phyloP scores from a whole-genome alignment of 2,797 vertebrate species.

The Kryptolebias ocellatus region DNA sequence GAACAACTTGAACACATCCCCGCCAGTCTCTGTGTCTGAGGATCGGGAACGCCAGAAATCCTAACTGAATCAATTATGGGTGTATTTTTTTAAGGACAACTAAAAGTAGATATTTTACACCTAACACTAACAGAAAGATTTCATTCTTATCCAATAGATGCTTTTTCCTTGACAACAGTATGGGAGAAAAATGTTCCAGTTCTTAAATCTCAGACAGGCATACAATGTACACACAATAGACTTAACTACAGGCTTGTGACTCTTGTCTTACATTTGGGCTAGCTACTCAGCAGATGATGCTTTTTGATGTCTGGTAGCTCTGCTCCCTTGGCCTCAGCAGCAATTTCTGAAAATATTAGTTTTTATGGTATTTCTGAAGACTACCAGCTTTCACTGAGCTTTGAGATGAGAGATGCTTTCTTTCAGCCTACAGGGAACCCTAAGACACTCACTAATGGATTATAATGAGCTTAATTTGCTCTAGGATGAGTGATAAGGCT shows the following conservation, averaged over 20 bases:
- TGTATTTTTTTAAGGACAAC: constrained; percentile 61
- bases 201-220: neutral
- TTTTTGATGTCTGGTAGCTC: constrained; percentile 28
- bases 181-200: neutral
- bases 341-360: constrained; percentile 34
- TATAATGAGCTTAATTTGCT: constrained; percentile 76
- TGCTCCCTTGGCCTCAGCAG: constrained; percentile 24
- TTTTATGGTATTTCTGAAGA: constrained; percentile 50
- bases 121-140: constrained; percentile 22
- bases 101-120: constrained; percentile 48
- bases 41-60: constrained; percentile 57
- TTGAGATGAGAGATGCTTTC: constrained; percentile 62
- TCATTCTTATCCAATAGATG: constrained; percentile 1
- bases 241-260: constrained; percentile 16
- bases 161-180: neutral
- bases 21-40: constrained; percentile 54
- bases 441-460: constrained; percentile 69
- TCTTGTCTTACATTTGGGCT: constrained; percentile 11
- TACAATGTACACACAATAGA: neutral
- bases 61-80: constrained; percentile 72
- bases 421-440: constrained; percentile 56
- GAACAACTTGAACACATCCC: constrained; percentile 71
- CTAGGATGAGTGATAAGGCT: constrained; percentile 69
- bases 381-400: constrained; percentile 46
- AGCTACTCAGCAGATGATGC: constrained; percentile 23